Percentiles rank a stretch among this genome's conserved stretches.
Evolutionary conservation across 2,113 vertebrate species (phyloP).

Genomic region (Protobothrops mucrosquamatus): DNA sequence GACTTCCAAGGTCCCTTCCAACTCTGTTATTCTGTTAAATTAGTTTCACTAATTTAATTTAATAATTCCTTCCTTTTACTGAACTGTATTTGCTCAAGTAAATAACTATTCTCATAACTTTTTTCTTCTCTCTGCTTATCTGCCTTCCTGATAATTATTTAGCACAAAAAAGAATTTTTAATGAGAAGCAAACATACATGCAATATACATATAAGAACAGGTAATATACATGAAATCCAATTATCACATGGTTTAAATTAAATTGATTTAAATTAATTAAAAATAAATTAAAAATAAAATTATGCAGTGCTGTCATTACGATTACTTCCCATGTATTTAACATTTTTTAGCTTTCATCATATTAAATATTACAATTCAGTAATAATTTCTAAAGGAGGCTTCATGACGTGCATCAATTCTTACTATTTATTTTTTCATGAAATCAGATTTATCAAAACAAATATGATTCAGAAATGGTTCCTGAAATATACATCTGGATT

Average conservation of each 20-base stretch:
- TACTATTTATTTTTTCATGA: not conserved
- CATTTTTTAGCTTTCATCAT: not conserved
- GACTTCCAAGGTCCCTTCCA: too few relatives aligned
- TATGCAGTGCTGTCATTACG: not conserved
- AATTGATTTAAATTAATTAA: not conserved
- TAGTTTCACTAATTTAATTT: not conserved
- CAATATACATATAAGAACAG: not conserved
- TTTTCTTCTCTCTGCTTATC: not conserved
- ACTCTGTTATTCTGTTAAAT: too few relatives aligned
- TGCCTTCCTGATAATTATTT: not conserved
- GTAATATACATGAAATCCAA: not conserved
- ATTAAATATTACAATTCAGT: not conserved
- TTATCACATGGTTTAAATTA: too few relatives aligned
- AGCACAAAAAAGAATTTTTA: not conserved
- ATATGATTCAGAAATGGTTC: not conserved
- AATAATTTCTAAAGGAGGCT: not conserved
- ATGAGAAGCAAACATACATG: not conserved
- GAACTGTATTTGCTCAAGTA: not conserved
- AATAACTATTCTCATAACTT: not conserved
- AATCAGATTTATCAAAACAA: not conserved
- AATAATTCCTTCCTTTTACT: not conserved
- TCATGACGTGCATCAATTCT: not conserved
- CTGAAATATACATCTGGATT: not conserved
- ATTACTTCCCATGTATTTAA: not conserved
- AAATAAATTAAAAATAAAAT: not conserved